phyloP scores from a whole-genome alignment of 2,888 invertebrate genomes.

The Tortrix viridana region DNA sequence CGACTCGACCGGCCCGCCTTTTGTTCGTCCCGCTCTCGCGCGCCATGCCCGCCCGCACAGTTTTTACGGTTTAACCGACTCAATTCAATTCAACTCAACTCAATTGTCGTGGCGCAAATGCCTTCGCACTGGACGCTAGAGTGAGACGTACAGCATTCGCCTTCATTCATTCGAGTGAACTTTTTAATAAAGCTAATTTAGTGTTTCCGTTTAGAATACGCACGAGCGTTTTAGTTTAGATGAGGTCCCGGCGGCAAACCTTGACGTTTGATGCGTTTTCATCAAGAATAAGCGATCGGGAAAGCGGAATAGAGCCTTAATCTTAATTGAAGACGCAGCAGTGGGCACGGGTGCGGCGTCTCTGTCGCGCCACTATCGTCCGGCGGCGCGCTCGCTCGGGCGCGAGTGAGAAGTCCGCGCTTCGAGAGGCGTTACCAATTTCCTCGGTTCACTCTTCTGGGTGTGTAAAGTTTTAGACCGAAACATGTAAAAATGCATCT shows the following conservation, averaged over 20 bases:
- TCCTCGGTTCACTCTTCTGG: slow-evolving; percentile 71
- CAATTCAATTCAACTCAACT: slow-evolving; percentile 85
- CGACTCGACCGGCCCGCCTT: slow-evolving; percentile 79
- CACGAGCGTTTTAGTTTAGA: slow-evolving; percentile 40
- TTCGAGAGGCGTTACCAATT: slow-evolving; percentile 75
- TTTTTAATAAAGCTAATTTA: slow-evolving; percentile 50
- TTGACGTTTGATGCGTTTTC: slow-evolving; percentile 63
- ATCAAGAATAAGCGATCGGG: slow-evolving; percentile 70
- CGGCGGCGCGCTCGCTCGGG: slow-evolving; percentile 56
- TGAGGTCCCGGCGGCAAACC: slow-evolving; percentile 46
- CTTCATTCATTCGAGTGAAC: slow-evolving; percentile 57
- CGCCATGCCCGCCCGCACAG: slow-evolving; percentile 77
- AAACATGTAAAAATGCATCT: slow-evolving; percentile 85
- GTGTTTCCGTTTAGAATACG: slow-evolving; percentile 36
- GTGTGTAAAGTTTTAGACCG: slow-evolving; percentile 85
- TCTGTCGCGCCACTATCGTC: slow-evolving; percentile 80
- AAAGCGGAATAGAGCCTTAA: slow-evolving; percentile 78
- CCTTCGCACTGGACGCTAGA: slow-evolving; percentile 82
- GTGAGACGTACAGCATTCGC: slow-evolving; percentile 75
- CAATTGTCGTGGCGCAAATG: slow-evolving; percentile 82
- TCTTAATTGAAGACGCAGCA: slow-evolving; percentile 78
- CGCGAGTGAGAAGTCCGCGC: slow-evolving; percentile 72
- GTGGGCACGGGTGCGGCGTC: slow-evolving; percentile 66
- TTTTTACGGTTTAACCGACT: slow-evolving; percentile 83
- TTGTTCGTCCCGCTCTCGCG: slow-evolving; percentile 81